Conservation (phyloP, 2,797 vertebrate species). For the Acestrorhynchus altus region DNA sequence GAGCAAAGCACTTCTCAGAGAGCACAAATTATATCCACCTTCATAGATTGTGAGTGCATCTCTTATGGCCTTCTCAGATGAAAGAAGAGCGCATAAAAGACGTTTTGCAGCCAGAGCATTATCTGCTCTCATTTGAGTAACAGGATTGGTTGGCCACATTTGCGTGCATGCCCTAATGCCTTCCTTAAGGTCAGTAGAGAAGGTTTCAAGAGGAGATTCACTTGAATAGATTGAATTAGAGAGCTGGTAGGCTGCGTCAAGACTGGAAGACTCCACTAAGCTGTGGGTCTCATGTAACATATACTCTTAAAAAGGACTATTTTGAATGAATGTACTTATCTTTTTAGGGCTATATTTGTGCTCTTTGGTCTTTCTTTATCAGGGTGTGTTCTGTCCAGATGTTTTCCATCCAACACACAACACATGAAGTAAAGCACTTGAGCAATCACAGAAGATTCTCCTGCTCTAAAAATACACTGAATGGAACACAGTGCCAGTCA, state of each 20-base stretch:
- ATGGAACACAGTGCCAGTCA: too few relatives aligned
- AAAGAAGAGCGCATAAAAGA: conserved; percentile 22
- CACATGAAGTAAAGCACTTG: too few relatives aligned
- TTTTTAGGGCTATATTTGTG: not conserved
- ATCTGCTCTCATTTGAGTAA: conserved; percentile 18
- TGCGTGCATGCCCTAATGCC: not conserved
- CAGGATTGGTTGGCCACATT: conserved; percentile 3
- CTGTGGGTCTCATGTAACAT: not conserved
- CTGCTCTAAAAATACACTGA: too few relatives aligned
- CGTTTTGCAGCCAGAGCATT: conserved; percentile 1
- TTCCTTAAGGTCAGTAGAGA: conserved; percentile 13
- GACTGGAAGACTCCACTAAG: not conserved
- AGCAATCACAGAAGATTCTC: too few relatives aligned
- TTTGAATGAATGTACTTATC: not conserved
- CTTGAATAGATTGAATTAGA: conserved; percentile 27
- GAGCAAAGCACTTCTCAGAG: conserved; percentile 44
- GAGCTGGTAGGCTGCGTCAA: not conserved
- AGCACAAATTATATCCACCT: conserved; percentile 32
- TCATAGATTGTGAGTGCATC: conserved; percentile 12
- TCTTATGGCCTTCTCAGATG: conserved; percentile 6
- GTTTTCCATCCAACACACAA: not conserved
- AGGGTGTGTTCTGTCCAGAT: not conserved
- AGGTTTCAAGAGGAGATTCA: not conserved
- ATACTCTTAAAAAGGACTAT: not conserved
- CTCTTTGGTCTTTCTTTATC: not conserved